Conservation (phyloP, 2,797 vertebrate species). For the Triplophysa yarkandensis region DNA sequence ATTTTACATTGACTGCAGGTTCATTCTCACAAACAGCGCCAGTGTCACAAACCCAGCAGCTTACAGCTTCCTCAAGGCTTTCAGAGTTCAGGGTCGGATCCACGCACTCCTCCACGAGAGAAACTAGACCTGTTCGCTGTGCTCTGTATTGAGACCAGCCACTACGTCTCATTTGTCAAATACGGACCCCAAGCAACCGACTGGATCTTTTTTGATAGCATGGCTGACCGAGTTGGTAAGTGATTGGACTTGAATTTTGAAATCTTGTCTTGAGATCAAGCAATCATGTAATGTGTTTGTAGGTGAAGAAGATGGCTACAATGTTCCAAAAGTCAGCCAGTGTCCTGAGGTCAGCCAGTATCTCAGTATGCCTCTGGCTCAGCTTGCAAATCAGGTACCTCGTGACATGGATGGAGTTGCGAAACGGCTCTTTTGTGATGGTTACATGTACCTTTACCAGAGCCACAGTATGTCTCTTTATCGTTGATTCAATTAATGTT, state of each 20-base stretch:
- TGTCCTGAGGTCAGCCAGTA: constrained; percentile 85
- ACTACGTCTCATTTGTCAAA: constrained; percentile 91
- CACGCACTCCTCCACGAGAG: constrained; percentile 69
- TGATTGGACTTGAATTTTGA: background rate
- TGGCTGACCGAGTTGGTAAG: constrained; percentile 88
- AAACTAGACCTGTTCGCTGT: constrained; percentile 87
- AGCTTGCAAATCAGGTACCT: constrained; percentile 79
- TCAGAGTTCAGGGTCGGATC: fast-evolving
- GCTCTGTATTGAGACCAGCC: constrained; percentile 91
- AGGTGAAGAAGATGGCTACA: constrained; percentile 84
- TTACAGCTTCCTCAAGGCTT: constrained; percentile 70
- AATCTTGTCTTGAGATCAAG: background rate
- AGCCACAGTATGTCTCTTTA: constrained; percentile 84
- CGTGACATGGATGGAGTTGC: constrained; percentile 88
- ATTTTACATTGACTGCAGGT: constrained; percentile 69
- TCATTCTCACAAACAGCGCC: constrained; percentile 76
- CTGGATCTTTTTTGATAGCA: constrained; percentile 95
- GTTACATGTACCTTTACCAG: constrained; percentile 92
- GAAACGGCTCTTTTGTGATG: constrained; percentile 89
- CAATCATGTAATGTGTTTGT: background rate
- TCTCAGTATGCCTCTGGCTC: constrained; percentile 74
- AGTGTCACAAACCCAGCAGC: constrained; percentile 57
- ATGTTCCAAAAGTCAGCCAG: constrained; percentile 80
- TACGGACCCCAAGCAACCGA: constrained; percentile 75
- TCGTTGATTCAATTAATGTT: constrained; percentile 67